Evolutionary conservation across 1,140 invertebrate species (phyloP), one percentile per base, ranked within the genome.

Genomic region (Radopholus similis): DNA sequence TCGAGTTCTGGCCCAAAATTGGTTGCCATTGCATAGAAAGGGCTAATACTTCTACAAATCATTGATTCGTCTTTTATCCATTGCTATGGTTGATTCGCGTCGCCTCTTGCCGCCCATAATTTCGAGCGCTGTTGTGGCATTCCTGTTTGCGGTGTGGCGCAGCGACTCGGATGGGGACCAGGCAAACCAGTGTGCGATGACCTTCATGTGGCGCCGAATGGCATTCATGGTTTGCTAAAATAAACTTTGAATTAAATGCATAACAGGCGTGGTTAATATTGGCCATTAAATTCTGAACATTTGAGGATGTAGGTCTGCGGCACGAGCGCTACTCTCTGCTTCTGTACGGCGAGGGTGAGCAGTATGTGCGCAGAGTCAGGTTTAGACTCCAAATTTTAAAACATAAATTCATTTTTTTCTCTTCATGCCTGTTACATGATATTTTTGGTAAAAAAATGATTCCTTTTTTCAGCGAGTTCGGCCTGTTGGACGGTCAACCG

Each of bases 121-220:
- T n/a, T n/a, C n/a, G n/a, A n/a, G n/a, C n/a, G n/a, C n/a, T n/a
- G n/a, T n/a, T n/a, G n/a, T n/a, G n/a, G n/a, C n/a, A n/a, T n/a
- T n/a, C n/a, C n/a, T n/a, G n/a, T n/a, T n/a, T n/a, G n/a, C n/a
- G n/a, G n/a, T n/a, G n/a, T n/a, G n/a, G n/a, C n/a, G n/a, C n/a
- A n/a, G n/a, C n/a, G n/a, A n/a, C n/a, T n/a, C n/a, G n/a, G n/a
- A n/a, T n/a, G n/a, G n/a, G n/a, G n/a, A n/a, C n/a, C n/a, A 65
- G 28, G 4, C 42, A 23, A 67, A 68, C 49, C 30, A 35, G 13
- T 76, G 63, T 49, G 42, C 53, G 4, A 73, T 73, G 71, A 73
- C 71, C 2, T 75, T 23, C 34, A 75, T 75, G 73, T 75, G 73
- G 73, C 42, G 73, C 18, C 35, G 49, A 23, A 72, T 71, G 8